Evolutionary conservation across 2,113 vertebrate species (phyloP).

Genomic region (Passer montanus): DNA sequence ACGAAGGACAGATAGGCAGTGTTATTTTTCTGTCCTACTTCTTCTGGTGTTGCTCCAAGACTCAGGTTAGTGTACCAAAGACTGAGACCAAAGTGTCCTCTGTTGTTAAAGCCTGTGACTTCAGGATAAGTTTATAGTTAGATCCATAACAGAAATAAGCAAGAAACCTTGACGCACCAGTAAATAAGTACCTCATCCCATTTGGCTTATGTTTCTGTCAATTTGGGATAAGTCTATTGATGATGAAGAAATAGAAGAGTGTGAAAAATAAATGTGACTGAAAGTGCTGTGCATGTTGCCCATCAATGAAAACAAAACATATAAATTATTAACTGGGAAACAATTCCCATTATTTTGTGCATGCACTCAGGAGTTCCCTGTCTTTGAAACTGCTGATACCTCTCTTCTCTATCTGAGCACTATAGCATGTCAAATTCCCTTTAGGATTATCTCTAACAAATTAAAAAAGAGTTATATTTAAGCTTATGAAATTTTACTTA

Average conservation of each 20-base stretch:
- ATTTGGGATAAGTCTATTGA: not conserved
- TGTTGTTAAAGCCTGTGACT: not conserved
- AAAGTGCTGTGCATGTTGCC: not conserved
- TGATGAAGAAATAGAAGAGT: not conserved
- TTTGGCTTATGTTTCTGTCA: not conserved
- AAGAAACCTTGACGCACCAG: not conserved
- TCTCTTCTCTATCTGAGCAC: not conserved
- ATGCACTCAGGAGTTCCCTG: not conserved
- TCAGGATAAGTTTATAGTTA: not conserved
- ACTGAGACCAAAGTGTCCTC: not conserved
- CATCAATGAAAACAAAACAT: not conserved
- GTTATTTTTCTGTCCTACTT: not conserved
- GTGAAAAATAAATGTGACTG: not conserved
- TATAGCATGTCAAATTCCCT: not conserved
- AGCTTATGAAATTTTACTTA: not conserved
- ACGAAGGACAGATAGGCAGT: not conserved
- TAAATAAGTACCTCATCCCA: not conserved
- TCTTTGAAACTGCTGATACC: not conserved
- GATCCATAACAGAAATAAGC: not conserved
- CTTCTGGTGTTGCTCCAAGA: not conserved
- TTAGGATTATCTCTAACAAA: not conserved
- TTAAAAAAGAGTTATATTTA: constrained; percentile 2
- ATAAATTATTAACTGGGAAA: not conserved
- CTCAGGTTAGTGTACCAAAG: not conserved
- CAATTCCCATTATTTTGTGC: not conserved